phyloP scores from a whole-genome alignment of 2,797 vertebrate genomes.

The Coreius guichenoti region DNA sequence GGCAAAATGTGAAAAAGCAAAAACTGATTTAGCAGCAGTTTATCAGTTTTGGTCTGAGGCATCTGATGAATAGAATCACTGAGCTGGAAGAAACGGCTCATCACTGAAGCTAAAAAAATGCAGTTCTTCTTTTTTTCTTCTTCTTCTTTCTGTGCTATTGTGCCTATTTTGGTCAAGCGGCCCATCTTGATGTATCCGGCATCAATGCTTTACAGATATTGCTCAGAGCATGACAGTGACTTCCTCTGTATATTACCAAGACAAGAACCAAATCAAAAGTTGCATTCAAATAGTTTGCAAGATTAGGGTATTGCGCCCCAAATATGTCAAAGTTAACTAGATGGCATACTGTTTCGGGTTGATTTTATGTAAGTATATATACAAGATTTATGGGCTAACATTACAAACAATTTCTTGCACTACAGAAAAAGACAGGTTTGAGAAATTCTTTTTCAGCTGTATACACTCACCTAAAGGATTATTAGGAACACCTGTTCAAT shows the following conservation, averaged over 20 bases:
- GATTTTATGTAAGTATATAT: background rate
- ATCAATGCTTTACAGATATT: background rate
- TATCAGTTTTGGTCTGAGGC: slow-evolving; percentile 14
- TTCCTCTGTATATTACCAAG: background rate
- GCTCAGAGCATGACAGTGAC: background rate
- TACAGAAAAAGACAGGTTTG: background rate
- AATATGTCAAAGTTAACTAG: background rate
- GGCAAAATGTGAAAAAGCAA: background rate
- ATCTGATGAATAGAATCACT: slow-evolving; percentile 36
- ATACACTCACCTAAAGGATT: too few species aligned
- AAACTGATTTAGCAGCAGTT: slow-evolving; percentile 23
- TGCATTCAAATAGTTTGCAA: background rate
- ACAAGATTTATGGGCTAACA: background rate
- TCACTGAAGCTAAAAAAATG: slow-evolving; percentile 7
- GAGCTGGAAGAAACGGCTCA: slow-evolving; percentile 21
- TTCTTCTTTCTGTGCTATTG: background rate
- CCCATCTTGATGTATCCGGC: background rate
- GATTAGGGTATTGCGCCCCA: background rate
- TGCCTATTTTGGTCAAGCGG: slow-evolving; percentile 13
- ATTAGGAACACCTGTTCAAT: too few species aligned
- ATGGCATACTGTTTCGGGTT: background rate
- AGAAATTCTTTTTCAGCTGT: background rate
- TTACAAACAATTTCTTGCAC: background rate
- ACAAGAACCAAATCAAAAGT: background rate
- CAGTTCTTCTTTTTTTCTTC: background rate